A percentile compares a stretch with the other conserved stretches of the same genome.
Conservation (phyloP, 2,113 vertebrate species). For the Pachyramphus minor region DNA sequence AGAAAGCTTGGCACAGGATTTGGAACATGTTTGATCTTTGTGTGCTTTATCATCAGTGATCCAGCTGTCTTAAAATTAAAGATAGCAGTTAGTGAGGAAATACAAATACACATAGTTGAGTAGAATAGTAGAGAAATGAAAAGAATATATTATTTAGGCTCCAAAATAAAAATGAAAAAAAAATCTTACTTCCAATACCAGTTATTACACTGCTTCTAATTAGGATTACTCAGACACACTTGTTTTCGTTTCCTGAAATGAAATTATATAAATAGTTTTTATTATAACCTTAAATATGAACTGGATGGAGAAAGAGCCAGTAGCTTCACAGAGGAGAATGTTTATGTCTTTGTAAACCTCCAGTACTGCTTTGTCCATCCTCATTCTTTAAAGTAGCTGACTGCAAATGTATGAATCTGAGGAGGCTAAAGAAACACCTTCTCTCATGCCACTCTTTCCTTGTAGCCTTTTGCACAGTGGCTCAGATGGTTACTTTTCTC, state of each 20-base stretch:
- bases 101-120: neutral
- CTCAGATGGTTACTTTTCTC: neutral
- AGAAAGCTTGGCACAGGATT: neutral
- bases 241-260: neutral
- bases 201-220: neutral
- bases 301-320: neutral
- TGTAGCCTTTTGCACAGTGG: neutral
- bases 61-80: slow-evolving; percentile 33
- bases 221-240: neutral
- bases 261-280: neutral
- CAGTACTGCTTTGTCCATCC: neutral
- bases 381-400: neutral
- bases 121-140: neutral
- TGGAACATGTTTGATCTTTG: slow-evolving; percentile 5
- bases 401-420: neutral
- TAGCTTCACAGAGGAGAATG: neutral
- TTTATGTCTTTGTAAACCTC: neutral
- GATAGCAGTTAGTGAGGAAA: slow-evolving; percentile 17
- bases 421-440: neutral
- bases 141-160: neutral
- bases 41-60: neutral
- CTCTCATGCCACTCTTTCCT: neutral
- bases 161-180: neutral
- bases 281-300: neutral
- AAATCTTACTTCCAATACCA: neutral